Conservation (phyloP, 2,797 vertebrate genomes). For the Hypotaenidia okinawae region DNA sequence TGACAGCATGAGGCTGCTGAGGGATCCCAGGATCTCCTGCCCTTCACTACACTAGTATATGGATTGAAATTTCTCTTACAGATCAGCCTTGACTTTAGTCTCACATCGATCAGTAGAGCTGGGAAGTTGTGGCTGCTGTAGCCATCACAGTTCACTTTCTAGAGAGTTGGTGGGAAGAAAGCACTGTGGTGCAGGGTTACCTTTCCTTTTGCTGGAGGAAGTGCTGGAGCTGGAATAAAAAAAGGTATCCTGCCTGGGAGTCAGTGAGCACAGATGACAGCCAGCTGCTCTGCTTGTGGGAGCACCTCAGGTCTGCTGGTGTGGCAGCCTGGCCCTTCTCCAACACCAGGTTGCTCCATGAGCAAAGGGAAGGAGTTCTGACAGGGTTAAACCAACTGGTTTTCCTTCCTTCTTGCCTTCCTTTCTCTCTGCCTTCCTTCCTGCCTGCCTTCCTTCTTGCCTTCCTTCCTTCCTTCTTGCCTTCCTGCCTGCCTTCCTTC, state of each 20-base stretch:
- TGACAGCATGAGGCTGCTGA: background rate
- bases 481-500: too few relatives aligned
- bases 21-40: background rate
- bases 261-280: background rate
- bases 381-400: too few relatives aligned
- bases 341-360: too few relatives aligned
- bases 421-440: too few relatives aligned
- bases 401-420: background rate
- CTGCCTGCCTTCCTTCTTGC: background rate
- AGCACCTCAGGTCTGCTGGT: background rate
- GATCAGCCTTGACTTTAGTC: background rate
- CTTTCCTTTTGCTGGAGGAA: background rate
- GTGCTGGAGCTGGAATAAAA: background rate
- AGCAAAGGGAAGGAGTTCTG: background rate
- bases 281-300: background rate
- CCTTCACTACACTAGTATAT: background rate
- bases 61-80: background rate
- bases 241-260: background rate
- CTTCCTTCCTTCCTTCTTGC: too few relatives aligned
- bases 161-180: background rate
- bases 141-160: background rate
- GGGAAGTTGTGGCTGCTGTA: background rate
- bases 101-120: background rate
- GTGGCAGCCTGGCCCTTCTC: background rate
- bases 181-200: too few relatives aligned